Conservation (phyloP, 2,113 vertebrate species). For the Sinocyclocheilus maitianheensis region DNA sequence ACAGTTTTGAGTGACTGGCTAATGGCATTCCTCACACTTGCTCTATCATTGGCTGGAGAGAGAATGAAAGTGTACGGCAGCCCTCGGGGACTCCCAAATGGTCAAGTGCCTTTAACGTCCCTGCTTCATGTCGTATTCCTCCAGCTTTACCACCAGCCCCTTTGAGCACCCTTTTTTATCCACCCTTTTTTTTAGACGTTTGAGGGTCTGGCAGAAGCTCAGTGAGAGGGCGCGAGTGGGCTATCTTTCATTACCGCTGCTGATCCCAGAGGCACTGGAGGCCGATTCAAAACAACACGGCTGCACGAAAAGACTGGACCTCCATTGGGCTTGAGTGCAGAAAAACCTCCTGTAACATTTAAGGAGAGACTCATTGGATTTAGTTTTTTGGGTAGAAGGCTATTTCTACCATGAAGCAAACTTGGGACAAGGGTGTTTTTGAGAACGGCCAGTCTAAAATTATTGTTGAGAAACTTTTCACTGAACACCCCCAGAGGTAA, state of each 20-base stretch:
- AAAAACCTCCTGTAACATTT: conserved; percentile 42
- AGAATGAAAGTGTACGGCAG: conserved; percentile 53
- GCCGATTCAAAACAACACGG: conserved; percentile 30
- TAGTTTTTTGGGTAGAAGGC: conserved; percentile 50
- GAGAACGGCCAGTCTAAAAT: conserved; percentile 61
- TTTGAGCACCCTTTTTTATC: conserved; percentile 59
- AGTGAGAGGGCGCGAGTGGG: not conserved
- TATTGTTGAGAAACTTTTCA: conserved; percentile 56
- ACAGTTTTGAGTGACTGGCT: conserved; percentile 69
- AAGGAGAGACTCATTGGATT: conserved; percentile 18
- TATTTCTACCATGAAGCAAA: conserved; percentile 65
- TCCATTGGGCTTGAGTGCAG: conserved; percentile 53
- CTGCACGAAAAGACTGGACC: conserved; percentile 31
- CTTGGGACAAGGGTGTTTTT: conserved; percentile 63
- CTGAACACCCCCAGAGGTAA: conserved; percentile 71
- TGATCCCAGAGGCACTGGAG: conserved; percentile 53
- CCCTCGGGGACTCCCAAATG: conserved; percentile 69
- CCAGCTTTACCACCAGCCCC: conserved; percentile 55
- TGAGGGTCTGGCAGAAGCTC: not conserved
- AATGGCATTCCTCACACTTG: conserved; percentile 72
- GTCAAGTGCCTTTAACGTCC: conserved; percentile 65
- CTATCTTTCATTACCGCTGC: conserved; percentile 64
- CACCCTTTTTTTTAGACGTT: conserved; percentile 43
- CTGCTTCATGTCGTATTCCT: conserved; percentile 55
- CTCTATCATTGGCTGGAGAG: conserved; percentile 49